Percentiles rank a stretch among this genome's conserved stretches.
These are phyloP conservation scores for Papilio elwesi DNA, from an alignment of 2,888 invertebrate genomes.

Conservation along the genomic window DNA sequence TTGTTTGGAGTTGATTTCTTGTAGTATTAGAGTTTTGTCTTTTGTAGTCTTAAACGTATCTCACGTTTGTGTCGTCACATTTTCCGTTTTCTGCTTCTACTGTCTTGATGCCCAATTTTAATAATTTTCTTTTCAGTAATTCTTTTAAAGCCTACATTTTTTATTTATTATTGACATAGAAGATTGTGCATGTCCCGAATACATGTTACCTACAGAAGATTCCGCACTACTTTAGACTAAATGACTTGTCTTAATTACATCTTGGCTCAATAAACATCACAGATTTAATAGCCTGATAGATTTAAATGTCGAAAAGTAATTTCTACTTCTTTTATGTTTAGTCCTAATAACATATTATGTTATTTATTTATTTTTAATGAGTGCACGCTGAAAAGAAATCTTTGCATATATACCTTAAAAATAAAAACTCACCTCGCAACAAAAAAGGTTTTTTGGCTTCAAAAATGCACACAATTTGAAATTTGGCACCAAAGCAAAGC, in stretches of 20 bases:
- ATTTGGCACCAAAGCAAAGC: conserved; percentile 66
- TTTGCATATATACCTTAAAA: conserved; percentile 1
- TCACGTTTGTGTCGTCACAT: conserved; percentile 61
- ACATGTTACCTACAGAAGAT: conserved; percentile 27
- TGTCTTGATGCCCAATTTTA: conserved; percentile 49
- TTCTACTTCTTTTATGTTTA: conserved; percentile 14
- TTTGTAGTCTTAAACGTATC: conserved; percentile 65
- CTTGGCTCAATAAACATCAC: conserved; percentile 72
- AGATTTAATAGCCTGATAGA: conserved; percentile 68
- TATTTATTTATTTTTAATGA: not conserved
- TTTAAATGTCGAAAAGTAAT: not conserved
- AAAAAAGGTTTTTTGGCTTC: conserved; percentile 73
- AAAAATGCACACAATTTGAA: conserved; percentile 62
- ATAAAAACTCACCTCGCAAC: conserved; percentile 25
- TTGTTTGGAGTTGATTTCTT: conserved; percentile 60
- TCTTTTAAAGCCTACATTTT: conserved; percentile 47
- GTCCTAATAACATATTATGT: conserved; percentile 12
- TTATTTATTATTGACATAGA: conserved; percentile 41
- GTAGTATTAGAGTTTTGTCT: conserved; percentile 65
- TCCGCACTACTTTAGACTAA: conserved; percentile 34
- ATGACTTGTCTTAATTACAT: conserved; percentile 42
- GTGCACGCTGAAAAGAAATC: conserved; percentile 32
- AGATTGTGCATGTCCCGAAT: conserved; percentile 41
- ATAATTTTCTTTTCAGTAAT: conserved; percentile 50
- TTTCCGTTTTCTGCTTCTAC: conserved; percentile 55